phyloP scores from a whole-genome alignment of 2,888 invertebrate species.

The Neoscelio sp. region DNA sequence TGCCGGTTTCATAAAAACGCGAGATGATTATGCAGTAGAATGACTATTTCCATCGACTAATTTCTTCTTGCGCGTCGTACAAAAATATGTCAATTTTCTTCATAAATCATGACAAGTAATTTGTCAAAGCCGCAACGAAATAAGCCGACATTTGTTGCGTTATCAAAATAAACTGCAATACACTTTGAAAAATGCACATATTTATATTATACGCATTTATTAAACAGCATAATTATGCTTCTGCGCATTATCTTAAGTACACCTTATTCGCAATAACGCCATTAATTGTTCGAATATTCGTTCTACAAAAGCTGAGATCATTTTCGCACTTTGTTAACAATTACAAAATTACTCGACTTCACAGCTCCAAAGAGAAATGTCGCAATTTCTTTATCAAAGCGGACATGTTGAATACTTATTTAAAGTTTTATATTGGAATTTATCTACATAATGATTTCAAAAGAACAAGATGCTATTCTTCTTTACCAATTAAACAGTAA shows the following conservation, averaged over 20 bases:
- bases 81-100: conserved; percentile 5
- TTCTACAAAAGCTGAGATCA: no score
- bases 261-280: no score
- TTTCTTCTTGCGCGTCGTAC: conserved; percentile 12
- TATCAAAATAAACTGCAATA: not conserved
- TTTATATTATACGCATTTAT: no score
- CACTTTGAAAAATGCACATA: not conserved
- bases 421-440: no score
- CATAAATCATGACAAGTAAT: not conserved
- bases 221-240: not conserved
- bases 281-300: no score
- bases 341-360: conserved; percentile 25
- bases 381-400: conserved; percentile 8
- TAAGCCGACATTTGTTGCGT: no score
- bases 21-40: conserved; percentile 7
- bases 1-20: not conserved
- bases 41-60: conserved; percentile 1
- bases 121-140: not conserved
- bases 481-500: no score
- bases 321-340: no score
- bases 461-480: not conserved
- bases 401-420: no score
- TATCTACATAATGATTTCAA: not conserved
- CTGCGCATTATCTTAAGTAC: no score
- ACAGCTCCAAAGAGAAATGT: conserved; percentile 14